These are phyloP conservation scores for Champsocephalus gunnari DNA, from an alignment of 2,797 vertebrate species.

Conservation along the genomic window DNA sequence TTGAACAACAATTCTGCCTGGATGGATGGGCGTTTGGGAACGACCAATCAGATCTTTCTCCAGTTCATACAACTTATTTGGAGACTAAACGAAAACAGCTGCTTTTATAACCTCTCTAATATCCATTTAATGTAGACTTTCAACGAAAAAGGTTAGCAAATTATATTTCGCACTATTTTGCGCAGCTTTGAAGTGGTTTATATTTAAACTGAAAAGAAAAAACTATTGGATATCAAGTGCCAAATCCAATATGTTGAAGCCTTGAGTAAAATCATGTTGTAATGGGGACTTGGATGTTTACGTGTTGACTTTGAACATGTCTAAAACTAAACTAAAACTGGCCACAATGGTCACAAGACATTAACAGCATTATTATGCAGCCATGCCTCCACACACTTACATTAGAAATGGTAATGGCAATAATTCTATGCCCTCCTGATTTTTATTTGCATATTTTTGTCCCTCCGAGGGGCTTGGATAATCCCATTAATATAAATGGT, in stretches of 20 bases:
- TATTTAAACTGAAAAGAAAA: not conserved
- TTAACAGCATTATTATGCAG: constrained; percentile 10
- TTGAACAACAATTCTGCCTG: not conserved
- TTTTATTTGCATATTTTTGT: constrained; percentile 16
- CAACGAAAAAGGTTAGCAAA: not conserved
- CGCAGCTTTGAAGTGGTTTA: not conserved
- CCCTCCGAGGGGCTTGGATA: constrained; percentile 6
- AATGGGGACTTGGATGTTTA: not conserved
- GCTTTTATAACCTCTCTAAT: not conserved
- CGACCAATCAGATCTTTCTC: not conserved
- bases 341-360: not conserved
- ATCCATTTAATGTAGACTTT: too few species aligned
- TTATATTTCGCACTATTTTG: not conserved
- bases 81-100: not conserved
- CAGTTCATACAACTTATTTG: not conserved
- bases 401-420: constrained; percentile 7
- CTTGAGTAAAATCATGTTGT: accelerated
- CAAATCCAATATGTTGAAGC: not conserved
- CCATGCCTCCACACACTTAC: constrained; percentile 9
- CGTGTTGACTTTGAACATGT: not conserved
- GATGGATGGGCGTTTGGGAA: not conserved
- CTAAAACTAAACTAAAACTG: not conserved
- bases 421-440: constrained; percentile 1
- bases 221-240: not conserved
- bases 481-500: not conserved